Evolutionary conservation across 2,888 invertebrate genomes (phyloP).

Genomic region (Cryptocephalus moraei): DNA sequence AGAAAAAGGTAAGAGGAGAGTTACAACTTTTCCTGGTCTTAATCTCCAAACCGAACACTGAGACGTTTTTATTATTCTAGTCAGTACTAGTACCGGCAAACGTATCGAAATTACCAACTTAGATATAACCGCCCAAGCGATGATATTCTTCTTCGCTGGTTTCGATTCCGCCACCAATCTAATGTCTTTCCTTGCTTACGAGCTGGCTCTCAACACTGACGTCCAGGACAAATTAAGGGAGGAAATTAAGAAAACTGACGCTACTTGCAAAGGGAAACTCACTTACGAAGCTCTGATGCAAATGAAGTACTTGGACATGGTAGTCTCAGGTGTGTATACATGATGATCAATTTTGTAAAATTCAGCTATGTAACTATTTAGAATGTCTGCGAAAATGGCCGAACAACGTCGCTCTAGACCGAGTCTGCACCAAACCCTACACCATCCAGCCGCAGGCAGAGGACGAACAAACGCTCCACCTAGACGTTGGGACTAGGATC

Average conservation of each 20-base stretch:
- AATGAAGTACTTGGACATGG: constrained; percentile 44
- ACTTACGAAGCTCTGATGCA: constrained; percentile 29
- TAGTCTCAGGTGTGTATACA: constrained; percentile 14
- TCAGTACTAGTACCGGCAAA: too few species aligned
- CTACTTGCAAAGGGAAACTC: too few species aligned
- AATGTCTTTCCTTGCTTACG: too few species aligned
- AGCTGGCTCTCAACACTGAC: too few species aligned
- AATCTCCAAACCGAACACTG: too few species aligned
- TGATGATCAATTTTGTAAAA: too few species aligned
- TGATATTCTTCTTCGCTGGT: too few species aligned
- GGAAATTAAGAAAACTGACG: too few species aligned
- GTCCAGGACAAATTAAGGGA: constrained; percentile 40
- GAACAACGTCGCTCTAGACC: constrained; percentile 27
- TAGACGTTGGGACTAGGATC: constrained; percentile 26
- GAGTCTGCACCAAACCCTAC: constrained; percentile 41
- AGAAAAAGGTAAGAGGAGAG: neutral
- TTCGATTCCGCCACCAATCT: too few species aligned
- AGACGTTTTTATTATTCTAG: too few species aligned
- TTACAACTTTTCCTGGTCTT: too few species aligned
- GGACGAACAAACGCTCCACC: constrained; percentile 17
- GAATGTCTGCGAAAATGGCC: constrained; percentile 20
- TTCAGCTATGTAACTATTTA: constrained; percentile 14
- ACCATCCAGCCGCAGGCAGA: constrained; percentile 22
- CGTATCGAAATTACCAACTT: constrained; percentile 49
- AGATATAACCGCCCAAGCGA: constrained; percentile 30